Base-by-base conservation (phyloP, 1,140 invertebrate species). In the Solen grandis region DNA sequence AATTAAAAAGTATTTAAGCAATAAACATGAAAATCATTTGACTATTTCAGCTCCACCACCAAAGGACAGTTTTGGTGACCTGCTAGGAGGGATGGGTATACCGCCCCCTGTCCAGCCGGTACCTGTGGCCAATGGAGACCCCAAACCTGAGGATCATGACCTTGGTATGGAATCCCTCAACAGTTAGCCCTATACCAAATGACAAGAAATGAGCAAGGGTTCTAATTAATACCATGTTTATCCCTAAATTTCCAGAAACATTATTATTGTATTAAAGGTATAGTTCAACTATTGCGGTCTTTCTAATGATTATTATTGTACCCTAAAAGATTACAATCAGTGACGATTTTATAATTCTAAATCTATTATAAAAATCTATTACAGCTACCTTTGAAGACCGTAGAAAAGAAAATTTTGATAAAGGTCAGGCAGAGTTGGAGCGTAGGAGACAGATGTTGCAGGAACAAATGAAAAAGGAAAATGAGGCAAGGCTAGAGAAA, bases 401-500 rank as follows among this genome's bases (percentile, higher is more conserved):
- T 91, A 94, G 98, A 27, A 96, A 97, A 92, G 98, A 99, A 92
- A 99, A 99, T 92, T 98, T 97, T 93, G 98, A 99, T 75, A 97
- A 98, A 90, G 99, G 99, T 1, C 97, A 99, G 91, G 98, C 98
- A 0, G 99, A 99, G 93, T 92, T 99, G 57, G 98, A 99, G 89
- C 93, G 97, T 78, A 93, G 98, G 72, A 93, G 99, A 41, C 97
- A 97, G 89, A 94, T 97, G 41, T 91, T 99, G 1, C 92, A 96
- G 74, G 93, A 93, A 80, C 88, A 93, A 82, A 88, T 93, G 83
- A 89, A 92, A 75, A 83, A 90, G 36, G 91, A 93, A 82, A 85
- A 92, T 52, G 90, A 91, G 36, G 93, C 92, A 55, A 84, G 92
- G 10, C 83, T 92, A 74, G 90, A 92, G 70, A 95, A 96, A 75